These are phyloP conservation scores for Neopipo cinnamomea DNA, from an alignment of 2,113 vertebrate genomes.

Conservation along the genomic window DNA sequence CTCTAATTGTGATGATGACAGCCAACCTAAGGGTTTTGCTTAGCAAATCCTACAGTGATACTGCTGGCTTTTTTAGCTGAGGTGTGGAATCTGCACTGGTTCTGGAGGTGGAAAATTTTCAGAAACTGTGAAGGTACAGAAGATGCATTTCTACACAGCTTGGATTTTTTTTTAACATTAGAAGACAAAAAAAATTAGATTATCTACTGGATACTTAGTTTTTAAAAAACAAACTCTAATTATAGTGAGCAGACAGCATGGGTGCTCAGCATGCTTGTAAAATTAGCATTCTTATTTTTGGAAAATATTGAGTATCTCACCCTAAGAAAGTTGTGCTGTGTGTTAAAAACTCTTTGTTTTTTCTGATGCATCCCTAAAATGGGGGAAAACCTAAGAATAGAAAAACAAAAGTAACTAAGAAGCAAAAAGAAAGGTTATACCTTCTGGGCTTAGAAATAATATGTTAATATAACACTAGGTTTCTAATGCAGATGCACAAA, in stretches of 20 bases:
- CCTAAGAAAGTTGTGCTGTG: neutral
- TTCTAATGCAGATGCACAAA: neutral
- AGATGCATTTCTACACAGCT: neutral
- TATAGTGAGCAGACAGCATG: neutral
- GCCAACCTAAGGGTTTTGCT: neutral
- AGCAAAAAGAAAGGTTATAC: neutral
- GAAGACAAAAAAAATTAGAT: neutral
- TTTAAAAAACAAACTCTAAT: neutral
- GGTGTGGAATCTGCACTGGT: neutral
- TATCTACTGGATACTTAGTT: neutral
- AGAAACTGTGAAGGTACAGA: neutral
- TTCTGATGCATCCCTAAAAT: neutral
- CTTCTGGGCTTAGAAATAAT: neutral
- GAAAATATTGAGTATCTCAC: neutral
- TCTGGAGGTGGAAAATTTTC: neutral
- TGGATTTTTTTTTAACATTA: neutral
- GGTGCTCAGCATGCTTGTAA: neutral
- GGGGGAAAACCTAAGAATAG: neutral
- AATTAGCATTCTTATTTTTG: neutral
- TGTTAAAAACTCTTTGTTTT: neutral
- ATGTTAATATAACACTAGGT: neutral
- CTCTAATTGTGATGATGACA: neutral
- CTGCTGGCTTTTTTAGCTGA: neutral
- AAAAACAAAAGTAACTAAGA: neutral
- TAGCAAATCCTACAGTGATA: neutral